Evolutionary conservation across 2,888 invertebrate species (phyloP), one percentile per base, ranked within the genome.

Genomic region (Palloptera scutellata): DNA sequence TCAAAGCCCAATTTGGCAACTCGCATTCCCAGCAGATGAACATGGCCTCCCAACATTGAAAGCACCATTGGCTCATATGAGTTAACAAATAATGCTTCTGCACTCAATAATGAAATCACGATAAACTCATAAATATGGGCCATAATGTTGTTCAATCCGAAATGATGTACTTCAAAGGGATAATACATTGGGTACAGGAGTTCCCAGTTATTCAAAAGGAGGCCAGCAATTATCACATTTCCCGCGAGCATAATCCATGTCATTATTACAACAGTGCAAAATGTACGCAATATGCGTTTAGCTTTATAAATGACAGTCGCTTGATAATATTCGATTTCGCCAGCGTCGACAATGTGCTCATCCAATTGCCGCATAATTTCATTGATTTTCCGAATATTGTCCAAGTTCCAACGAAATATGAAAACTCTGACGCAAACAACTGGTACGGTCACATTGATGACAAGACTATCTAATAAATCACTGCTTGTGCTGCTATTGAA

Each of bases 171-270:
- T 30, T 69, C 67, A 17, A 70, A 65, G 5, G 72, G 72, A 19
- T 67, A 65, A 66, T 68, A 73, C 1, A 42, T 70, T 12, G 71
- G 71, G 17, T 70, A 69, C 45, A 70, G 43, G 12, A 71, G 55
- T 1, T 61, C 63, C 58, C 70, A 61, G 8, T n/a, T 51, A 13
- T 45, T 9, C 13, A 41, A 30, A 30, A 30, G n/a, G 19, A 63
- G 9, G 9, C 61, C 58, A 17, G 41, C 4, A 10, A 57, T 30
- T 17, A 63, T n/a, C 20, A 57, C 30, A n/a, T 43, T 57, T 12
- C 54, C 15, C 55, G 54, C 45, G 4, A 55, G 48, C 3, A 48
- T 55, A 20, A 55, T 1, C 8, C 45, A 45, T 15, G 45, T 55
- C 12, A 54, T 40, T 13, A 55, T 5, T 42, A 54, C 45, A 55